These are phyloP conservation scores for Gulo gulo DNA, from an alignment of 2,113 vertebrate species.

Conservation along the genomic window DNA sequence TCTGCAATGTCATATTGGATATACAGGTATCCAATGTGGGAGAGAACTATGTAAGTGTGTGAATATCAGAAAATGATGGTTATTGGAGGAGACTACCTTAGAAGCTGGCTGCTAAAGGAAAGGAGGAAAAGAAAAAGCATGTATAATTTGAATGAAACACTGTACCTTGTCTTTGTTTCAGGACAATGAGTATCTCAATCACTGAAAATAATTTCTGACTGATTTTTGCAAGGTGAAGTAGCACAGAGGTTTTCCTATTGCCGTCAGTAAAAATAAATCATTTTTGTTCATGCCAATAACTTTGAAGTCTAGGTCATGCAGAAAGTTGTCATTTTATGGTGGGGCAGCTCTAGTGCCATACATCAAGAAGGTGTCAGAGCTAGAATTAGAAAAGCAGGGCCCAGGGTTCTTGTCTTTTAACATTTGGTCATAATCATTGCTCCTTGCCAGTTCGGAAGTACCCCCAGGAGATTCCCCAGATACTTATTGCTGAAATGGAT, in stretches of 20 bases:
- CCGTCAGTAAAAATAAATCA: not conserved
- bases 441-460: not conserved
- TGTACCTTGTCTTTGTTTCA: not conserved
- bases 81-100: not conserved
- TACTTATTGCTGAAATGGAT: not conserved
- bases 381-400: not conserved
- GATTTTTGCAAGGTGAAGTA: not conserved
- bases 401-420: not conserved
- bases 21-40: not conserved
- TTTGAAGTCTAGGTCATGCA: not conserved
- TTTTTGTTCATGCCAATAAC: not conserved
- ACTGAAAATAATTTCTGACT: conserved; percentile 10
- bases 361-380: not conserved
- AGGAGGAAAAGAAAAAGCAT: not conserved
- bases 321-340: not conserved
- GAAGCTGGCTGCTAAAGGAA: not conserved
- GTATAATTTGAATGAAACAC: not conserved
- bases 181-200: not conserved
- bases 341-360: not conserved
- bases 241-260: not conserved
- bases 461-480: not conserved
- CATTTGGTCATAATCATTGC: not conserved
- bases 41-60: not conserved
- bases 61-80: not conserved
- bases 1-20: not conserved